Base-by-base conservation (phyloP, 2,797 vertebrate species). In the Philypnodon macrostomus region DNA sequence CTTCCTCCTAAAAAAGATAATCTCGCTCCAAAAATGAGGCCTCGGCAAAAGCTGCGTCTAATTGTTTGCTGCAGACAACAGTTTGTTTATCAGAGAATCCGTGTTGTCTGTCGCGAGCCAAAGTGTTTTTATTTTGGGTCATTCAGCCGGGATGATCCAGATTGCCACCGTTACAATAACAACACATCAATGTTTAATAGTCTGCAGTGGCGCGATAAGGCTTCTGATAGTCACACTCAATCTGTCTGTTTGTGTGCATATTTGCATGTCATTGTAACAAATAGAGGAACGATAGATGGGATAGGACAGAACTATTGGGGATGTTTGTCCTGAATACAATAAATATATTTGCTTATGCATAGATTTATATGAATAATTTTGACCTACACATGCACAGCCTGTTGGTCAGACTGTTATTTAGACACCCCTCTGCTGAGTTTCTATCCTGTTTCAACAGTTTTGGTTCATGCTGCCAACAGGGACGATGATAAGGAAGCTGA, bases 131-230 rank as follows among this genome's bases (percentile, higher is more conserved):
- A 78, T 83, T 80, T 76, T 75, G 70, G 77, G 73, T 82, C 68
- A 82, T 75, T 80, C 73, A 85, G 79, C 55, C 62, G 61, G 75
- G 68, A 82, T 87, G 70, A 84, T 80, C 83, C 81, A 73, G 68
- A 85, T 82, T 83, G 75, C 76, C 68, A 54, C 66, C 55, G 60
- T 78, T 81, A 85, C 71, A 81, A 84, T 77, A 84, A 80, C 56
- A 84, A 74, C 70, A 56, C 79, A 89, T 87, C 69, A 83, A 86
- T 85, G 79, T 81, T 84, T 87, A 86, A 87, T 83, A 73, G 70
- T 75, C 81, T 86, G 85, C 84, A 81, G 63, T 80, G 75, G 75
- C 70, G 70, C 66, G 77, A 84, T 83, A 85, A 82, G 45, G 32
- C 57, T 23, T 59, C 46, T 45, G 67, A 86, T 77, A 75, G 73